Percentiles rank a stretch among this genome's conserved stretches.
These are phyloP conservation scores for Hydrozoanthus tunicans DNA, from an alignment of 64 coral and sea anemone genomes.

Conservation along the genomic window DNA sequence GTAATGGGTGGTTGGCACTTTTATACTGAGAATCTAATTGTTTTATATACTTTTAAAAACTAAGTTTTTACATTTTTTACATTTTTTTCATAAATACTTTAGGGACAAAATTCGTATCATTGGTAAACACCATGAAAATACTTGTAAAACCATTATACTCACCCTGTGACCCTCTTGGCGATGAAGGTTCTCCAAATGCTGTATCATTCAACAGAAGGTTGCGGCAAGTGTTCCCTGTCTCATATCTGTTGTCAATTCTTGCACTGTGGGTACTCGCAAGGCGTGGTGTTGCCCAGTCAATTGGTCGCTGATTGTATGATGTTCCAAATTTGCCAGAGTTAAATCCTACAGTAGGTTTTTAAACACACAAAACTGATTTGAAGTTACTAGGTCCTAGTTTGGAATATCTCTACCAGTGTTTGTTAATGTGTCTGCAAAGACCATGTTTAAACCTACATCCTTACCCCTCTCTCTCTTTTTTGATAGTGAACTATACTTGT, in stretches of 20 bases:
- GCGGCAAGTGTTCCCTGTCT: slow-evolving; percentile 15
- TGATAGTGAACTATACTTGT: too few species aligned
- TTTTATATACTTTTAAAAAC: too few species aligned
- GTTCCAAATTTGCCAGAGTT: slow-evolving; percentile 31
- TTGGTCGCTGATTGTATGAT: neutral
- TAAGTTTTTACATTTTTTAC: too few species aligned
- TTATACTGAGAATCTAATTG: too few species aligned
- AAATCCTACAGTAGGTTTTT: slow-evolving; percentile 1
- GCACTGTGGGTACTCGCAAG: slow-evolving; percentile 13
- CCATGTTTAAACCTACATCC: too few species aligned
- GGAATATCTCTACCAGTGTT: too few species aligned
- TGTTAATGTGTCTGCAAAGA: too few species aligned
- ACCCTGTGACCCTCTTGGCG: slow-evolving; percentile 2
- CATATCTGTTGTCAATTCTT: neutral
- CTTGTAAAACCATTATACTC: neutral
- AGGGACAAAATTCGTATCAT: too few species aligned
- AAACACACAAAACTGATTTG: neutral
- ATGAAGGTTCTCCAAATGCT: slow-evolving; percentile 20
- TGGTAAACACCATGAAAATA: neutral
- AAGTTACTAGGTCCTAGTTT: neutral
- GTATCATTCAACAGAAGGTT: slow-evolving; percentile 36
- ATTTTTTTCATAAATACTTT: too few species aligned
- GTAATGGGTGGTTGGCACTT: too few species aligned
- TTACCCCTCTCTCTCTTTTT: too few species aligned
- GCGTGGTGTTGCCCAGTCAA: slow-evolving; percentile 49